Percentiles rank a stretch among this genome's conserved stretches.
phyloP scores from a whole-genome alignment of 2,797 vertebrate genomes.

The Gambusia yucatana region DNA sequence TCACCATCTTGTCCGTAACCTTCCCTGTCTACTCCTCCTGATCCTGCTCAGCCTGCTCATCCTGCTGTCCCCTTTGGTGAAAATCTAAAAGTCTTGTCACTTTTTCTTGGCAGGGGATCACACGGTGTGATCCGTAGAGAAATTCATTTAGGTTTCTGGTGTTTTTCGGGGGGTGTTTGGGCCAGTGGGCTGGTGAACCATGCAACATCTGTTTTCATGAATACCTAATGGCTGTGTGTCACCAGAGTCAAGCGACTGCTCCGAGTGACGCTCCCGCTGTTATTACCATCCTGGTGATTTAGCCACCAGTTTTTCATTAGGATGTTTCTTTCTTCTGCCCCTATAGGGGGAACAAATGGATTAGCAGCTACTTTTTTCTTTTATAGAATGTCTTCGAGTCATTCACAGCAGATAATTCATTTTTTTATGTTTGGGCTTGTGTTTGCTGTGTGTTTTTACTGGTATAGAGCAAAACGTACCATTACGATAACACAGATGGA shows the following conservation, averaged over 20 bases:
- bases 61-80: conserved; percentile 5
- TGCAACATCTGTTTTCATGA: conserved; percentile 81
- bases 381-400: conserved; percentile 27
- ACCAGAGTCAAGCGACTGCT: conserved; percentile 72
- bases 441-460: conserved; percentile 40
- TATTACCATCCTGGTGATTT: conserved; percentile 70
- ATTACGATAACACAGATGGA: conserved; percentile 47
- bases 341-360: conserved; percentile 57
- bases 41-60: not conserved
- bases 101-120: conserved; percentile 73
- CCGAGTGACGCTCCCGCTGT: conserved; percentile 59
- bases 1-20: not conserved
- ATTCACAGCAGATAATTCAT: conserved; percentile 25
- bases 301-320: conserved; percentile 73
- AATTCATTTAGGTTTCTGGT: conserved; percentile 76
- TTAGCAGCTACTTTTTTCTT: conserved; percentile 54
- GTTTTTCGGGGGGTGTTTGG: conserved; percentile 64
- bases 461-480: conserved; percentile 39
- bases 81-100: conserved; percentile 57
- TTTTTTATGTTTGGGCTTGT: conserved; percentile 20
- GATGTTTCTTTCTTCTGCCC: conserved; percentile 47
- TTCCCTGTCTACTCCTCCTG: conserved; percentile 1
- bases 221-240: conserved; percentile 76
- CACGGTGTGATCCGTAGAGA: conserved; percentile 55
- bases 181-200: conserved; percentile 64